Conservation (phyloP, 2,113 vertebrate species). For the Pteropus alecto region DNA sequence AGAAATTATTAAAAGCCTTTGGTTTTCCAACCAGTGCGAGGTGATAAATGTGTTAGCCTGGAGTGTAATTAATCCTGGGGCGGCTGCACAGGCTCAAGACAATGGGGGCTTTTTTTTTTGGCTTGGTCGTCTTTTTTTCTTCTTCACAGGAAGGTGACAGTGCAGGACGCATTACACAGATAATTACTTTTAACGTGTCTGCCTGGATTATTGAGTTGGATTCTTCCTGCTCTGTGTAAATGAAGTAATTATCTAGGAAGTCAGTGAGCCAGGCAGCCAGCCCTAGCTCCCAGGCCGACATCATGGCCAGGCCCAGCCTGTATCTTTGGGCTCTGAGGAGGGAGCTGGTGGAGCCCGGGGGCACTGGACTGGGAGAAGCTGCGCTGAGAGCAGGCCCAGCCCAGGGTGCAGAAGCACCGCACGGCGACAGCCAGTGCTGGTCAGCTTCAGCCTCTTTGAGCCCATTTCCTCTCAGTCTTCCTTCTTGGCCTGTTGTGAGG, state of each 20-base stretch:
- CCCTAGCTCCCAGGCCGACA: neutral
- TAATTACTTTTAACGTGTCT: slow-evolving; percentile 67
- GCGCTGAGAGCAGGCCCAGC: neutral
- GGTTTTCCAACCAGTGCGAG: slow-evolving; percentile 48
- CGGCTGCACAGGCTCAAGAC: slow-evolving; percentile 36
- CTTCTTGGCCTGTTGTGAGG: neutral
- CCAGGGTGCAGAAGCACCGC: too few species aligned
- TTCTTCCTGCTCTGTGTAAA: slow-evolving; percentile 43
- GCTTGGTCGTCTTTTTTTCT: neutral
- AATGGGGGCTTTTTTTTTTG: slow-evolving; percentile 36
- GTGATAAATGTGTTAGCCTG: slow-evolving; percentile 37
- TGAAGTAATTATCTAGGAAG: slow-evolving; percentile 61
- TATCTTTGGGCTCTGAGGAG: neutral
- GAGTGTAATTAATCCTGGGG: slow-evolving; percentile 64
- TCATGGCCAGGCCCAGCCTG: neutral
- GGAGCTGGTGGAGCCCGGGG: neutral
- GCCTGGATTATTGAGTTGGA: slow-evolving; percentile 59
- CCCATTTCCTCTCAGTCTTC: neutral
- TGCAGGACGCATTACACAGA: slow-evolving; percentile 55
- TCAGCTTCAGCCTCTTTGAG: neutral
- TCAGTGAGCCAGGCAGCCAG: neutral
- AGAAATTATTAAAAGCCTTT: slow-evolving; percentile 60
- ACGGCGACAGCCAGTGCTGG: neutral
- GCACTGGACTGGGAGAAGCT: neutral
- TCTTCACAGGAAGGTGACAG: slow-evolving; percentile 42